Conservation (phyloP, 37 sponge, comb jelly and placozoan genomes). For the Crambe crambe region DNA sequence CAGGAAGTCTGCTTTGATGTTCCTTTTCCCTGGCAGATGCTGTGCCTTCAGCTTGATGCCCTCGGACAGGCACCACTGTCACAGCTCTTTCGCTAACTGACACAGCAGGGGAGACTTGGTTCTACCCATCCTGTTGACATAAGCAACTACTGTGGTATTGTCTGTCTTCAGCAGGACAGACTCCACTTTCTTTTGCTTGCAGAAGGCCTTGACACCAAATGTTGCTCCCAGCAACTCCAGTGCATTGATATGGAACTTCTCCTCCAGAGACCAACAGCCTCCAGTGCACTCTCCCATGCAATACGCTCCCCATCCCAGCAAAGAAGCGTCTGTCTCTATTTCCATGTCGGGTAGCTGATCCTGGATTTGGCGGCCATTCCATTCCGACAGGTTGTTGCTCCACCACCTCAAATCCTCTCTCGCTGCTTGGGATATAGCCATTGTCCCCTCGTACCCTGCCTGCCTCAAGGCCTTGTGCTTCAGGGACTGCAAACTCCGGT, state of each 20-base stretch:
- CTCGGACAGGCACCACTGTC: slow-evolving; percentile 21
- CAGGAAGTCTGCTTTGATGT: slow-evolving; percentile 30
- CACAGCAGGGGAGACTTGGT: slow-evolving; percentile 7
- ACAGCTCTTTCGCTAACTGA: slow-evolving; percentile 1
- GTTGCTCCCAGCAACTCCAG: slow-evolving; percentile 45
- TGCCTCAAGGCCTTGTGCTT: too few species aligned
- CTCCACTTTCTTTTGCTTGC: neutral
- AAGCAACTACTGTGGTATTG: slow-evolving; percentile 31
- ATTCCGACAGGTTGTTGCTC: neutral
- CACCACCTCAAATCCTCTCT: too few species aligned
- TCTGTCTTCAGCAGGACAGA: slow-evolving; percentile 16
- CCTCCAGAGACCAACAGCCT: slow-evolving; percentile 39
- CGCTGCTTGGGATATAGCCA: too few species aligned
- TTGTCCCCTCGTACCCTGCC: too few species aligned
- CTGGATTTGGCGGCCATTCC: slow-evolving; percentile 34
- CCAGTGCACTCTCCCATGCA: slow-evolving; percentile 26
- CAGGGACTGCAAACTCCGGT: too few species aligned
- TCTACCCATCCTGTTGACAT: slow-evolving; percentile 35
- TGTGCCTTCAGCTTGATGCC: slow-evolving; percentile 1
- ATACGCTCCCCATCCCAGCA: slow-evolving; percentile 43
- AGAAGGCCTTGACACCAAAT: slow-evolving; percentile 30
- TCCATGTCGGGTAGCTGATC: neutral
- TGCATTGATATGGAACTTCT: slow-evolving; percentile 49
- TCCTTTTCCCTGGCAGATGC: slow-evolving; percentile 24
- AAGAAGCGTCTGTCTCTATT: slow-evolving; percentile 51